Evolutionary conservation across 2,113 vertebrate species (phyloP).

Genomic region (Cebidichthys violaceus): DNA sequence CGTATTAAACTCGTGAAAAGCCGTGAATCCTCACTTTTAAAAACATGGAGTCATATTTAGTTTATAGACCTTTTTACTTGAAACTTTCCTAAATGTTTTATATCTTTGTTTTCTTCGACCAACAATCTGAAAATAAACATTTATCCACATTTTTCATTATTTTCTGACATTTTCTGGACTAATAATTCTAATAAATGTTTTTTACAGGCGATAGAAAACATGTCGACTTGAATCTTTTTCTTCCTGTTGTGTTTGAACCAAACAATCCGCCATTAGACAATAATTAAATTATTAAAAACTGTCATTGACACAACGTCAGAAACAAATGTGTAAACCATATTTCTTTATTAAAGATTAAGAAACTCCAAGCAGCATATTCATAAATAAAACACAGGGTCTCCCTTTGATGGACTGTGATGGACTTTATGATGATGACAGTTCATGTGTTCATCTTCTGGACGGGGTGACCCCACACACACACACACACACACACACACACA

Average conservation of each 20-base stretch:
- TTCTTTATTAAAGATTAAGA: slow-evolving; percentile 88
- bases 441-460: slow-evolving; percentile 20
- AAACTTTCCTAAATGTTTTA: too few species aligned
- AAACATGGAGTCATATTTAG: too few species aligned
- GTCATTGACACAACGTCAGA: slow-evolving; percentile 27
- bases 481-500: slow-evolving; percentile 2
- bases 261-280: not conserved
- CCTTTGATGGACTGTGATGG: slow-evolving; percentile 73
- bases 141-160: too few species aligned
- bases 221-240: too few species aligned
- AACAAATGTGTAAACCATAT: slow-evolving; percentile 77
- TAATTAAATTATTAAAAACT: too few species aligned
- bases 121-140: not conserved
- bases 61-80: too few species aligned
- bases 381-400: slow-evolving; percentile 82
- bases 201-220: too few species aligned
- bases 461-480: slow-evolving; percentile 12
- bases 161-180: too few species aligned
- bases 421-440: slow-evolving; percentile 68
- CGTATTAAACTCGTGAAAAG: too few species aligned
- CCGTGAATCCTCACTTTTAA: too few species aligned
- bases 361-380: slow-evolving; percentile 86
- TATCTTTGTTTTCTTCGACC: too few species aligned
- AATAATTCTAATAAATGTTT: too few species aligned
- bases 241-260: not conserved